Evolutionary conservation across 2,797 vertebrate genomes (phyloP).

Genomic region (Echeneis naucrates): DNA sequence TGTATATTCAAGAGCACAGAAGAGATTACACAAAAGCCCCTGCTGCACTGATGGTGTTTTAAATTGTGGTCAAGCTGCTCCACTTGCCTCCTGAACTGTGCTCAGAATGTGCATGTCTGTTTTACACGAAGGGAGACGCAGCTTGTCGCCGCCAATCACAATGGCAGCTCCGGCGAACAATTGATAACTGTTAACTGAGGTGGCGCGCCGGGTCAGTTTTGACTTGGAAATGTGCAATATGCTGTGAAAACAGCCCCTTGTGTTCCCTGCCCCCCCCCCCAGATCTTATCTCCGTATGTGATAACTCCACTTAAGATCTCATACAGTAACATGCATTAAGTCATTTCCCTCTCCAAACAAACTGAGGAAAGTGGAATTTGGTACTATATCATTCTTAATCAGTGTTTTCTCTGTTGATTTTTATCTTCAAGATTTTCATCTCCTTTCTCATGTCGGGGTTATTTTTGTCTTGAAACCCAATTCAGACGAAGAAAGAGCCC

Average conservation of each 20-base stretch:
- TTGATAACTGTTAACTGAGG: conserved; percentile 75
- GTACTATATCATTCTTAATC: conserved; percentile 52
- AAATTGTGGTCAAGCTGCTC: conserved; percentile 84
- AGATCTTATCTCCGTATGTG: conserved; percentile 82
- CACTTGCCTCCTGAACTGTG: conserved; percentile 78
- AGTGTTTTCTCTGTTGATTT: conserved; percentile 58
- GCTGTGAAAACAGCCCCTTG: conserved; percentile 80
- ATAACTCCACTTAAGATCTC: conserved; percentile 84
- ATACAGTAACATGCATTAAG: conserved; percentile 84
- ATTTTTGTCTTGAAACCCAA: conserved; percentile 63
- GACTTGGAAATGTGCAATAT: conserved; percentile 82
- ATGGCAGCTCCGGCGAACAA: conserved; percentile 65
- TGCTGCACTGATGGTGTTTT: conserved; percentile 82
- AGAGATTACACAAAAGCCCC: conserved; percentile 81
- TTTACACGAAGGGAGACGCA: conserved; percentile 61
- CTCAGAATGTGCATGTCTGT: conserved; percentile 68
- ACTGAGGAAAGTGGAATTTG: conserved; percentile 57
- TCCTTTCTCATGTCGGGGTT: conserved; percentile 48
- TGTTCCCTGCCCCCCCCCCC: conserved; percentile 49
- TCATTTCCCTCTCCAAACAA: conserved; percentile 84
- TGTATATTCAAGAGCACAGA: conserved; percentile 84
- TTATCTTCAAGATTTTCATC: conserved; percentile 62
- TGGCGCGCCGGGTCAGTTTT: conserved; percentile 71
- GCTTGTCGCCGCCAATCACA: conserved; percentile 61
- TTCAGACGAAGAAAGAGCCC: conserved; percentile 54